Conservation (phyloP, 2,888 invertebrate genomes). For the Sarcophaga caerulescens region DNA sequence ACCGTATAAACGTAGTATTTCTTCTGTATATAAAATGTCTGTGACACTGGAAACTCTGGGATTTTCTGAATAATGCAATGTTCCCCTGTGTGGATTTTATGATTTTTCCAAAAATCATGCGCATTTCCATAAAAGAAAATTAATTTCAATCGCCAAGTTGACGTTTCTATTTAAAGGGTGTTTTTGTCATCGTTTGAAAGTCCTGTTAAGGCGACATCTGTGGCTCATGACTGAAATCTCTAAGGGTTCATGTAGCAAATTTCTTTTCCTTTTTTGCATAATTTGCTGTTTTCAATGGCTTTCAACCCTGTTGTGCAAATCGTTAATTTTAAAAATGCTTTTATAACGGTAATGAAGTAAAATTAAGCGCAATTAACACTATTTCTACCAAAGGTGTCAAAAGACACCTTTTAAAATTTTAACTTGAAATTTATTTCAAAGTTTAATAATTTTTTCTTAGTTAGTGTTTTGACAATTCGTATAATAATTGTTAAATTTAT, state of each 20-base stretch:
- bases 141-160: constrained; percentile 37
- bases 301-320: neutral
- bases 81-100: constrained; percentile 57
- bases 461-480: too few species aligned
- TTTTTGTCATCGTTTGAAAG: constrained; percentile 18
- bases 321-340: neutral
- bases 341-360: too few species aligned
- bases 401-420: too few species aligned
- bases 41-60: constrained; percentile 72
- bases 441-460: too few species aligned
- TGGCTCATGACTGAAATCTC: neutral
- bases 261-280: neutral
- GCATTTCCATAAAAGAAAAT: constrained; percentile 41
- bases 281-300: neutral
- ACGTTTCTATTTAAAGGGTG: constrained; percentile 35
- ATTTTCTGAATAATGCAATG: constrained; percentile 65
- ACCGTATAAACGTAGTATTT: constrained; percentile 50
- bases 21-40: constrained; percentile 73
- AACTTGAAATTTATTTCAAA: too few species aligned
- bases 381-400: too few species aligned
- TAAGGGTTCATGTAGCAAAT: constrained; percentile 36
- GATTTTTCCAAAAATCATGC: constrained; percentile 63
- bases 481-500: too few species aligned
- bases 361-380: too few species aligned
- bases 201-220: constrained; percentile 49